Conservation (phyloP, 1,140 invertebrate genomes). For the Drosophila takahashii region DNA sequence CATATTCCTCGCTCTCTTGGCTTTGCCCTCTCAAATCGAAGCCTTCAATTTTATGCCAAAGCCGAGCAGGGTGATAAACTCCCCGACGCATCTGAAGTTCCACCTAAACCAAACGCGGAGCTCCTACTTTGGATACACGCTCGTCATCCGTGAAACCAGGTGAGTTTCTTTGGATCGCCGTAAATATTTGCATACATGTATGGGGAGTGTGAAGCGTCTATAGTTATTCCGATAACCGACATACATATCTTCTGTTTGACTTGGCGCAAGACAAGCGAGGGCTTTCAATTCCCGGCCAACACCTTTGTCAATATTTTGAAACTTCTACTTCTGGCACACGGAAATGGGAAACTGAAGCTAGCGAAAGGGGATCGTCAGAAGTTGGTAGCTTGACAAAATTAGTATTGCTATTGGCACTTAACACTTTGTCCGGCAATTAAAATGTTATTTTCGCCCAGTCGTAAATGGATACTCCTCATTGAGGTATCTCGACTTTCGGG, state of each 20-base stretch:
- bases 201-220: background rate
- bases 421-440: slow-evolving; percentile 47
- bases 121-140: slow-evolving; percentile 80
- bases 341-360: slow-evolving; percentile 10
- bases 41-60: slow-evolving; percentile 74
- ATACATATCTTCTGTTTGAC: slow-evolving; percentile 2
- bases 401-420: slow-evolving; percentile 44
- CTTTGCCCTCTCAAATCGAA: slow-evolving; percentile 16
- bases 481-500: background rate
- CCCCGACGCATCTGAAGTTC: slow-evolving; percentile 61
- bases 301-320: slow-evolving; percentile 62
- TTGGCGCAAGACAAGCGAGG: slow-evolving; percentile 13
- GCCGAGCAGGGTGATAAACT: slow-evolving; percentile 58
- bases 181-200: slow-evolving; percentile 22
- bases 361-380: slow-evolving; percentile 4
- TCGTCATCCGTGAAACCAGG: slow-evolving; percentile 77
- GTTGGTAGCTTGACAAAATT: slow-evolving; percentile 14
- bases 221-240: background rate
- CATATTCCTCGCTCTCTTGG: background rate
- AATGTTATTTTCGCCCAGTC: slow-evolving; percentile 31
- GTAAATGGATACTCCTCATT: slow-evolving; percentile 6
- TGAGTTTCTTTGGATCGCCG: slow-evolving; percentile 45
- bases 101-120: slow-evolving; percentile 67
- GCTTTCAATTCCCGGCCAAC: slow-evolving; percentile 22
- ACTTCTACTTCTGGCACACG: slow-evolving; percentile 18